Percentiles rank a stretch among this genome's conserved stretches.
phyloP scores from a whole-genome alignment of 1,140 invertebrate species.

The Drosophila teissieri region DNA sequence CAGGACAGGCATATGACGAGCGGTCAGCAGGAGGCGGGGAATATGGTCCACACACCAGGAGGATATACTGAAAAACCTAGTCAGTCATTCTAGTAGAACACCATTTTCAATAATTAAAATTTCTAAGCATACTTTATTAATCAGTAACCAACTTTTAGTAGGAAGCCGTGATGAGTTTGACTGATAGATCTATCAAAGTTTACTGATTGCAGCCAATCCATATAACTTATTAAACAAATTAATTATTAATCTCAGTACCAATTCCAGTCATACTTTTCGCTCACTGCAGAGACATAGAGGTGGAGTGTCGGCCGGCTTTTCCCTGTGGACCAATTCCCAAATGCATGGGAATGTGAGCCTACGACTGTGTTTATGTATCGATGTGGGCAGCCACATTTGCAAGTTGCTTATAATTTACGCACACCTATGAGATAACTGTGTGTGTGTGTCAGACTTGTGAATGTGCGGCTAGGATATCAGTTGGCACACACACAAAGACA shows the following conservation, averaged over 20 bases:
- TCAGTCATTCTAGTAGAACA: background rate
- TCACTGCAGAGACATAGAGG: conserved; percentile 11
- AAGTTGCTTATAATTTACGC: conserved; percentile 73
- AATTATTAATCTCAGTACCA: no score
- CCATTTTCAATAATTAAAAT: background rate
- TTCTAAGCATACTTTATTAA: background rate
- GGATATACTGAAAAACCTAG: conserved; percentile 4
- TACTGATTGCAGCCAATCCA: no score
- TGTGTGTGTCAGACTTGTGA: conserved; percentile 8
- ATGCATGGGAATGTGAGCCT: conserved; percentile 35
- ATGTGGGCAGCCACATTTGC: conserved; percentile 57
- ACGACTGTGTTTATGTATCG: conserved; percentile 10
- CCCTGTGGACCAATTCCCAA: conserved; percentile 65
- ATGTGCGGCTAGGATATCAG: conserved; percentile 69
- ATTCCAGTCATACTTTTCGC: background rate
- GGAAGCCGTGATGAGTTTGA: no score
- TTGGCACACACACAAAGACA: conserved; percentile 35
- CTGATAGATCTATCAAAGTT: no score
- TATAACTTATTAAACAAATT: no score
- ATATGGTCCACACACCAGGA: background rate
- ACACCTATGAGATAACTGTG: background rate
- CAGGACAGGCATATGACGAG: conserved; percentile 32
- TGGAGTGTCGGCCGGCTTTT: conserved; percentile 19
- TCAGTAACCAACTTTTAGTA: background rate
- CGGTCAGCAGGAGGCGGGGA: background rate